Base-by-base conservation (phyloP, 2,113 vertebrate species). In the Pelobates fuscus region DNA sequence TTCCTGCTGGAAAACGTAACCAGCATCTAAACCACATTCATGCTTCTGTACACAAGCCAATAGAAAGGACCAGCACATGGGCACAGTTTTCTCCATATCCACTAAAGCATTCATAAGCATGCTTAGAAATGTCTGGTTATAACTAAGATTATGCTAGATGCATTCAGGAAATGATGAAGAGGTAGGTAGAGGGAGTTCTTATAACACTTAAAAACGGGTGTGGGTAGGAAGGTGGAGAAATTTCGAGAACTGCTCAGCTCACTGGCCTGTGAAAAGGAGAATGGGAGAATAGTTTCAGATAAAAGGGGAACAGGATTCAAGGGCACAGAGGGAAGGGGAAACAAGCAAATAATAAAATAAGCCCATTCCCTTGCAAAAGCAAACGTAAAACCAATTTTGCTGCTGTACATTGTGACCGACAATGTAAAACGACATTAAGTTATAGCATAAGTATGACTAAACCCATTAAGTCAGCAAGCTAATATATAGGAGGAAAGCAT, bases 251-350 rank as follows among this genome's bases (percentile, higher is more conserved):
- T 77, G 86, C 85, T 88, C 86, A 84, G 86, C 82, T 87, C 86
- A 85, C 85, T 88, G 86, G 84, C 88, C 88, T 89, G 88, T 88
- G 88, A 85, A 89, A 68, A 89, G 86, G 88, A 89, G 88, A 89
- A 89, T 86, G 88, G 88, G 87, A 83, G 86, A 87, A 85, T 84
- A 86, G 85, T 88, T 86, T 88, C 84, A 89, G 85, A 88, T 82
- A 87, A 79, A 84, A n/a, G 81, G 84, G 78, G 84, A 83, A 84
- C 80, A 86, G 81, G 76, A 26, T 61, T 37, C 14, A 61, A 41
- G 73, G 2, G n/a, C 18, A 67, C 44, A 41, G 18, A 26, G 20
- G 63, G 25, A 8, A 27, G 62, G 30, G 6, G 52, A 75, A 59
- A 44, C 18, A 44, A 44, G 25, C 58, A 43, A 52, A 24, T 18